Evolutionary conservation across 92 coral and sea anemone genomes (phyloP).

Genomic region (Diadumene lineata): DNA sequence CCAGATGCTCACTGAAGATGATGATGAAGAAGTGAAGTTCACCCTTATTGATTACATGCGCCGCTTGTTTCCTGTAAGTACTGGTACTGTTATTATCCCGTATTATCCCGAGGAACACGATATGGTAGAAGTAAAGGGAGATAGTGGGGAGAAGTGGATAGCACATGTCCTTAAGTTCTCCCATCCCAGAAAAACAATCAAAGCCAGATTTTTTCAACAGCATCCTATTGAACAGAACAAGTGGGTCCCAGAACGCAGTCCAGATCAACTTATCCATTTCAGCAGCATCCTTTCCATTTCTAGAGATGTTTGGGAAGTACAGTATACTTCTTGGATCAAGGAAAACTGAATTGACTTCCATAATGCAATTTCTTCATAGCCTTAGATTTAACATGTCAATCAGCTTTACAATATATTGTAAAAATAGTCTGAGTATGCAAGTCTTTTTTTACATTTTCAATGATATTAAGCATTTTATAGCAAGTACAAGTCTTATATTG

Average conservation of each 20-base stretch:
- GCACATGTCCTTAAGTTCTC: conserved; percentile 40
- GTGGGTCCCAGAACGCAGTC: conserved; percentile 67
- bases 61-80: conserved; percentile 59
- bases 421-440: neutral
- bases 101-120: conserved; percentile 46
- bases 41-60: conserved; percentile 64
- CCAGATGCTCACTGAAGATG: conserved; percentile 10
- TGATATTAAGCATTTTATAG: neutral
- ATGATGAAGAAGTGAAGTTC: conserved; percentile 11
- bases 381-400: neutral
- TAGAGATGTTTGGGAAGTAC: conserved; percentile 53
- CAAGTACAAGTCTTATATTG: neutral
- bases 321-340: conserved; percentile 50
- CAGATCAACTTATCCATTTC: conserved; percentile 54
- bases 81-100: conserved; percentile 66
- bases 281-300: conserved; percentile 56
- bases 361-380: no score
- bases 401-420: neutral
- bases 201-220: conserved; percentile 49
- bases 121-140: conserved; percentile 57
- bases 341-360: conserved; percentile 27
- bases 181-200: conserved; percentile 39
- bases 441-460: neutral
- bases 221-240: conserved; percentile 35
- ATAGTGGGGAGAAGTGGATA: conserved; percentile 63